phyloP scores from a whole-genome alignment of 2,888 invertebrate species.

The Loripinus fragilis region DNA sequence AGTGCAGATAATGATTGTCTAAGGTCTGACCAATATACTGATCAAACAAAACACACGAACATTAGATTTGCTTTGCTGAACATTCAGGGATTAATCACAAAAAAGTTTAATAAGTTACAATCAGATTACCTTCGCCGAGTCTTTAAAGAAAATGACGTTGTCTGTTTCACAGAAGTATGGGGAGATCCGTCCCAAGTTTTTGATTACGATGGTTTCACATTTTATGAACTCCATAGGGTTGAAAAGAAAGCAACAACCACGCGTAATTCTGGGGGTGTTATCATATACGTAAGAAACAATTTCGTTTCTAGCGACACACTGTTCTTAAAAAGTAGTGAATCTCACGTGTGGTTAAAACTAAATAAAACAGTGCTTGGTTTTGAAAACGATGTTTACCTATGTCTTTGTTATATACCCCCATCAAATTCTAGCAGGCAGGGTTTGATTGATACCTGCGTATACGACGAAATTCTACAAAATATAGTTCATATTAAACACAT shows the following conservation, averaged over 20 bases:
- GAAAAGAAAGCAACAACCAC: constrained; percentile 7
- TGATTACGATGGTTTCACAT: constrained; percentile 8
- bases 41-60: too few relatives aligned
- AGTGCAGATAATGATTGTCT: neutral
- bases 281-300: constrained; percentile 11
- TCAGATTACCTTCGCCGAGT: constrained; percentile 11
- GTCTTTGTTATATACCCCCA: constrained; percentile 30
- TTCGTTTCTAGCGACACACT: neutral
- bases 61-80: neutral
- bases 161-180: constrained; percentile 29
- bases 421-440: constrained; percentile 21
- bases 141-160: constrained; percentile 16
- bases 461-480: constrained; percentile 15
- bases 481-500: neutral
- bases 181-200: neutral
- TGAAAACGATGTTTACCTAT: constrained; percentile 19
- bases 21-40: neutral
- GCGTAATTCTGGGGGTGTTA: constrained; percentile 20
- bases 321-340: constrained; percentile 10
- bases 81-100: neutral
- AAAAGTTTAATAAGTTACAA: neutral
- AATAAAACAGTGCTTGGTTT: neutral
- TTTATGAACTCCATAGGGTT: neutral
- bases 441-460: constrained; percentile 3
- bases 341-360: constrained; percentile 25